These are phyloP conservation scores for Pteromalus puparum DNA, from an alignment of 1,140 invertebrate genomes.

Conservation along the genomic window DNA sequence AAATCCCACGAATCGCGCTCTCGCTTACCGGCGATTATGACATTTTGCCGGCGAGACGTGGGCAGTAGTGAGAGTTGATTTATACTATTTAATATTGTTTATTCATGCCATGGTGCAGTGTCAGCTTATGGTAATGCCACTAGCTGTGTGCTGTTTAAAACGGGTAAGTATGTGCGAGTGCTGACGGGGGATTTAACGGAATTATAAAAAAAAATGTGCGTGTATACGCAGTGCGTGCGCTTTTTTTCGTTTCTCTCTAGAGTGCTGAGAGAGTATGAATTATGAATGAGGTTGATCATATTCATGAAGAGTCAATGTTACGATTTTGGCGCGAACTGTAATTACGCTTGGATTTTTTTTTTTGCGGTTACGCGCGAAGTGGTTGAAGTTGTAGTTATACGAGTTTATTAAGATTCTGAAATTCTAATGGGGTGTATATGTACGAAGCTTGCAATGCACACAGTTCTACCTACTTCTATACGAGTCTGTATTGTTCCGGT, in stretches of 20 bases:
- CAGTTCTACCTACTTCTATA: no score
- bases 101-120: slow-evolving; percentile 29
- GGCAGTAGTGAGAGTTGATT: not conserved
- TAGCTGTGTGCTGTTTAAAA: not conserved
- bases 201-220: not conserved
- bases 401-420: not conserved
- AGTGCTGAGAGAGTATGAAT: not conserved
- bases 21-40: slow-evolving; percentile 60
- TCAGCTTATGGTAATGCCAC: slow-evolving; percentile 2
- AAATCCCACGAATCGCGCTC: slow-evolving; percentile 59
- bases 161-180: not conserved
- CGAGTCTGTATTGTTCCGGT: no score
- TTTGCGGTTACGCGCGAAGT: not conserved
- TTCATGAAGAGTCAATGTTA: slow-evolving; percentile 1
- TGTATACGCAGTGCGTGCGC: not conserved
- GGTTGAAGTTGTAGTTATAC: not conserved
- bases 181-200: not conserved
- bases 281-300: not conserved
- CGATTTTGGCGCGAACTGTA: not conserved
- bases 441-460: no score
- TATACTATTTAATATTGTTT: slow-evolving; percentile 24
- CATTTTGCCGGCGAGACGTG: slow-evolving; percentile 54
- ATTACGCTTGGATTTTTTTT: not conserved
- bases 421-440: no score
- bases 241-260: not conserved